Evolutionary conservation across 2,797 vertebrate species (phyloP).

Genomic region (Cirrhinus mrigala): DNA sequence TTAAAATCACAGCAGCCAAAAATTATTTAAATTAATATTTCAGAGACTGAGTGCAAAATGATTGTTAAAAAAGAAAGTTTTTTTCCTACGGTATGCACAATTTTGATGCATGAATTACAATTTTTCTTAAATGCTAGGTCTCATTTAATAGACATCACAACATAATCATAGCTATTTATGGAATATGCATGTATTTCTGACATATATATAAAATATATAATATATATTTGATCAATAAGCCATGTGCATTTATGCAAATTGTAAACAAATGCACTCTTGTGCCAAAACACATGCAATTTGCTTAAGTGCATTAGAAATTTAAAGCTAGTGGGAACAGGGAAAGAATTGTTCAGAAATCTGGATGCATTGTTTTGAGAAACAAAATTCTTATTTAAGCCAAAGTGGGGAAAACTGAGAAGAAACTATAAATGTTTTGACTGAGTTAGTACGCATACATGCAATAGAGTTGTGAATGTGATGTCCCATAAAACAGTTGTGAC

Average conservation of each 20-base stretch:
- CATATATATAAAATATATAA: no score
- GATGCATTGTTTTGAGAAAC: neutral
- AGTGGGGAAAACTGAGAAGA: neutral
- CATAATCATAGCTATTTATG: neutral
- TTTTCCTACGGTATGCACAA: no score
- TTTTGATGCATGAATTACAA: no score
- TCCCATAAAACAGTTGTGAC: neutral
- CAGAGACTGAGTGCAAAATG: neutral
- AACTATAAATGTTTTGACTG: neutral
- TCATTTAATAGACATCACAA: neutral
- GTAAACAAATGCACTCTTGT: neutral
- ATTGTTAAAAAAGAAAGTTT: neutral
- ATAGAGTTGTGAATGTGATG: neutral
- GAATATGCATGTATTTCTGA: neutral
- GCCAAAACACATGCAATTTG: neutral
- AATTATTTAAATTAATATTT: neutral
- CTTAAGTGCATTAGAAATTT: neutral
- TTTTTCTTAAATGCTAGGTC: no score
- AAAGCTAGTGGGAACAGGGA: neutral
- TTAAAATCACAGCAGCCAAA: neutral
- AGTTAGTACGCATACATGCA: neutral
- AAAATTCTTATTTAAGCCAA: neutral
- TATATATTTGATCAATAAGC: neutral
- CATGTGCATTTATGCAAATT: neutral
- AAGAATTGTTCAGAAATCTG: neutral